Evolutionary conservation across 23 tunicate species (phyloP).

Genomic region (Botrylloides violaceus): DNA sequence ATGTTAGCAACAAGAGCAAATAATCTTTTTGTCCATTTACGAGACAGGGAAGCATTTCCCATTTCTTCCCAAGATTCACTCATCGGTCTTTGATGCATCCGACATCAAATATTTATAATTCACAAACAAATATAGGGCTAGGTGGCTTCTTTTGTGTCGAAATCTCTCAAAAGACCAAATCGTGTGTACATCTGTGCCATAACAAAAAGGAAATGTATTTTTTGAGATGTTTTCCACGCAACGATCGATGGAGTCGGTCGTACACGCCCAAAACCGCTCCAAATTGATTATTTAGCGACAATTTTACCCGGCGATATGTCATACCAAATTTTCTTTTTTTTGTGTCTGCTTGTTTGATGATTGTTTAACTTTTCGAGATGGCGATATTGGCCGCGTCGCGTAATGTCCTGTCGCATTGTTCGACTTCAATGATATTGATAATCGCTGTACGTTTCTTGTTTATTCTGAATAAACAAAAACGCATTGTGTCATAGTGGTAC

Average conservation of each 20-base stretch:
- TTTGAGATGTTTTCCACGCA: conserved; percentile 6
- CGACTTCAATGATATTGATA: neutral
- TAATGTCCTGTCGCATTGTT: neutral
- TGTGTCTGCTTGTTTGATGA: neutral
- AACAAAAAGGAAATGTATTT: conserved; percentile 8
- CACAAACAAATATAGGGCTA: conserved; percentile 18
- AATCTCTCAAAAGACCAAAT: neutral
- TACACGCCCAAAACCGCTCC: conserved; percentile 18
- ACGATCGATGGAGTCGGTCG: conserved; percentile 9
- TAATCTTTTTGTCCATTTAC: neutral
- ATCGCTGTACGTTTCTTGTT: neutral
- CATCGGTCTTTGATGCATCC: conserved; percentile 15
- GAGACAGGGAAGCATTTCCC: neutral
- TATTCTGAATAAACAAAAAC: neutral
- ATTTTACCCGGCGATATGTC: neutral
- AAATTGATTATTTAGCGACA: neutral
- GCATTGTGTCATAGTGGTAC: neutral
- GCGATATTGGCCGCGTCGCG: too few relatives aligned
- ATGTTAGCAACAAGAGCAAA: neutral
- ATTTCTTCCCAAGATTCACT: neutral
- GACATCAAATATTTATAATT: conserved; percentile 11
- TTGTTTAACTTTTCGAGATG: conserved; percentile 1
- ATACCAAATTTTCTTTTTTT: neutral
- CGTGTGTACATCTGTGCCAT: conserved; percentile 7
- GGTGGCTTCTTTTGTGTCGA: conserved; percentile 12